Percentiles rank a stretch among this genome's conserved stretches.
These are phyloP conservation scores for Myotis davidii DNA, from an alignment of 2,113 vertebrate genomes.

Conservation along the genomic window DNA sequence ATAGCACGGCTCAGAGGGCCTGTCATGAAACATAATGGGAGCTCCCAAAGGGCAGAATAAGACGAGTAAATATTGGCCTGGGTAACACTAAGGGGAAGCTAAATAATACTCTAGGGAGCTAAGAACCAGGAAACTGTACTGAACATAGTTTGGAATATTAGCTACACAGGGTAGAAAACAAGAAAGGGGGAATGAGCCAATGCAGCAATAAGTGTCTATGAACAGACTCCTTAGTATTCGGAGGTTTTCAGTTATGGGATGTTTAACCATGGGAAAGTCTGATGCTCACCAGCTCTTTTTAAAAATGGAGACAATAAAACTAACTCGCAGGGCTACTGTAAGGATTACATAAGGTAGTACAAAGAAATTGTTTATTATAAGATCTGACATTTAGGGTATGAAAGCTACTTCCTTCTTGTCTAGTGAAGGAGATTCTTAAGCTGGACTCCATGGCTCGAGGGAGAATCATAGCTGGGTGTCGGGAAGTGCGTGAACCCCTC, in stretches of 20 bases:
- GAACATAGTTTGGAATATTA: slow-evolving; percentile 10
- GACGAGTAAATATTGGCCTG: not conserved
- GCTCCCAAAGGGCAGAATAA: not conserved
- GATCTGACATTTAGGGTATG: not conserved
- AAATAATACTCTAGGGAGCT: not conserved
- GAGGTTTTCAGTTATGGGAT: not conserved
- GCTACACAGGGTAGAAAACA: not conserved
- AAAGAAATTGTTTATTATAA: slow-evolving; percentile 20
- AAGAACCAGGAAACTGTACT: not conserved
- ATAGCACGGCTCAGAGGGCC: not conserved
- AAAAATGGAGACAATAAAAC: slow-evolving; percentile 43
- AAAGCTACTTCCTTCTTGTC: not conserved
- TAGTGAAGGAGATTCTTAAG: not conserved
- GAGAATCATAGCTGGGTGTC: not conserved
- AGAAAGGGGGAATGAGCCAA: not conserved
- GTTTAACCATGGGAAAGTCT: slow-evolving; percentile 2
- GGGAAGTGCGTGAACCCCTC: not conserved
- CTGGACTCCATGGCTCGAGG: not conserved
- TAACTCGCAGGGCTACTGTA: not conserved
- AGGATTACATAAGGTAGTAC: not conserved
- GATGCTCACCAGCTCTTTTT: slow-evolving; percentile 7
- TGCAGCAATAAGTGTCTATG: not conserved
- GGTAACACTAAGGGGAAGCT: not conserved
- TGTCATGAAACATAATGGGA: not conserved
- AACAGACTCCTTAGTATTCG: not conserved